phyloP scores from a whole-genome alignment of 2,888 invertebrate genomes.

The Hypomecis atomaria region DNA sequence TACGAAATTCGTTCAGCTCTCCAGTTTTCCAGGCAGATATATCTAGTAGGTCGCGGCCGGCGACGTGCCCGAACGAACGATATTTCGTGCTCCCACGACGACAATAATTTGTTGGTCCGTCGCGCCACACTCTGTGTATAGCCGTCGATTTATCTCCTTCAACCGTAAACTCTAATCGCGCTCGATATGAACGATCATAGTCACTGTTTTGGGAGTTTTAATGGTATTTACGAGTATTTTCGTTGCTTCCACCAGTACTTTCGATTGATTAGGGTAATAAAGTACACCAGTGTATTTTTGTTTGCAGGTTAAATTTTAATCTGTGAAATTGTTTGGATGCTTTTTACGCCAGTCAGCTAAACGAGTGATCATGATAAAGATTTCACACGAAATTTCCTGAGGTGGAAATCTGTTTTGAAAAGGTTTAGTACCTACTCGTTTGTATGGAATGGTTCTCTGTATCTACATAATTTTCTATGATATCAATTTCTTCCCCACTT shows the following conservation, averaged over 20 bases:
- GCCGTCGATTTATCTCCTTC: slow-evolving; percentile 71
- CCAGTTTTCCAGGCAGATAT: slow-evolving; percentile 54
- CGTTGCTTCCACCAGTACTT: slow-evolving; percentile 15
- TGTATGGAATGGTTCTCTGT: not conserved
- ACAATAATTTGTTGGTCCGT: slow-evolving; percentile 81
- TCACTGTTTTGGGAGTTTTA: slow-evolving; percentile 52
- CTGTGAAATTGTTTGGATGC: not conserved
- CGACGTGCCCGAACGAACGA: slow-evolving; percentile 64
- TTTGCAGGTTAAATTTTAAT: slow-evolving; percentile 1
- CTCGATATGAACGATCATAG: slow-evolving; percentile 61
- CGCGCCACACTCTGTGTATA: slow-evolving; percentile 68
- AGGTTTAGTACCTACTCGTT: not conserved
- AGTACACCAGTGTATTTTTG: slow-evolving; percentile 12
- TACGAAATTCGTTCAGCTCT: slow-evolving; percentile 44
- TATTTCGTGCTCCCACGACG: slow-evolving; percentile 78
- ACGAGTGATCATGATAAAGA: not conserved
- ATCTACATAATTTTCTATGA: slow-evolving; percentile 16
- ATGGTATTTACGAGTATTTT: slow-evolving; percentile 41
- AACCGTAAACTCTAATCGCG: slow-evolving; percentile 66
- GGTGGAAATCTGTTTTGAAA: not conserved
- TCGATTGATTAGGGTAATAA: slow-evolving; percentile 22
- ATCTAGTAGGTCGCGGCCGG: slow-evolving; percentile 61
- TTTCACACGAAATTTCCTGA: not conserved
- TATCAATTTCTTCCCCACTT: slow-evolving; percentile 22
- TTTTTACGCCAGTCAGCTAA: not conserved